These are phyloP conservation scores for Rhinoderma darwinii DNA, from an alignment of 2,113 vertebrate genomes.

Conservation along the genomic window DNA sequence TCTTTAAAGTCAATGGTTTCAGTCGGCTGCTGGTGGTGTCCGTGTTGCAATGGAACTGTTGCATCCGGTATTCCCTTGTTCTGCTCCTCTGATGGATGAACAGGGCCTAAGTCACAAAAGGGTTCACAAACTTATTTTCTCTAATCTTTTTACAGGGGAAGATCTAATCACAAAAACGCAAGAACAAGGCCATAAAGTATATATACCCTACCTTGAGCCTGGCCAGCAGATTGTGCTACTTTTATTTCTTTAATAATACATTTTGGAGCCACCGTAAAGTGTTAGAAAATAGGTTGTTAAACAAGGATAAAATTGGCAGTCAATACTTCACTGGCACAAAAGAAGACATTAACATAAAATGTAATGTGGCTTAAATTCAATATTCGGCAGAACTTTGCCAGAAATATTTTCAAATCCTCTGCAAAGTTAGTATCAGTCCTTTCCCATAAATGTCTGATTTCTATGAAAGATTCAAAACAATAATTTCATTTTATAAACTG, in stretches of 20 bases:
- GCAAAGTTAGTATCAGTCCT: background rate
- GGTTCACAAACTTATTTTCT: background rate
- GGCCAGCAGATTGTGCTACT: background rate
- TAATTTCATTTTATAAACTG: background rate
- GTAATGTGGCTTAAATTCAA: conserved; percentile 43
- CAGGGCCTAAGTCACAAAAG: background rate
- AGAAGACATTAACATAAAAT: conserved; percentile 14
- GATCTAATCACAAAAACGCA: background rate
- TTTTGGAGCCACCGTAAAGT: background rate
- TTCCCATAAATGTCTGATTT: background rate
- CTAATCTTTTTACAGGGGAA: background rate
- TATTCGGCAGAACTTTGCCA: conserved; percentile 24
- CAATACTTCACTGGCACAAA: conserved; percentile 2
- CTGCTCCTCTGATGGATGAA: too few species aligned
- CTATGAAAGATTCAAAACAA: background rate
- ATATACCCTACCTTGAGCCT: background rate
- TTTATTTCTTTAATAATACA: background rate
- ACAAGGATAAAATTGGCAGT: conserved; percentile 16
- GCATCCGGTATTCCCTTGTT: too few species aligned
- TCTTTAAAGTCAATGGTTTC: too few species aligned
- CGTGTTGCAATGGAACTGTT: too few species aligned
- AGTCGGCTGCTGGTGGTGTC: too few species aligned
- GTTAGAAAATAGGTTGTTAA: background rate
- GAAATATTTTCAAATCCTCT: background rate
- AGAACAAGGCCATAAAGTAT: background rate